phyloP scores from a whole-genome alignment of 2,888 invertebrate species.

The Acleris laterana region DNA sequence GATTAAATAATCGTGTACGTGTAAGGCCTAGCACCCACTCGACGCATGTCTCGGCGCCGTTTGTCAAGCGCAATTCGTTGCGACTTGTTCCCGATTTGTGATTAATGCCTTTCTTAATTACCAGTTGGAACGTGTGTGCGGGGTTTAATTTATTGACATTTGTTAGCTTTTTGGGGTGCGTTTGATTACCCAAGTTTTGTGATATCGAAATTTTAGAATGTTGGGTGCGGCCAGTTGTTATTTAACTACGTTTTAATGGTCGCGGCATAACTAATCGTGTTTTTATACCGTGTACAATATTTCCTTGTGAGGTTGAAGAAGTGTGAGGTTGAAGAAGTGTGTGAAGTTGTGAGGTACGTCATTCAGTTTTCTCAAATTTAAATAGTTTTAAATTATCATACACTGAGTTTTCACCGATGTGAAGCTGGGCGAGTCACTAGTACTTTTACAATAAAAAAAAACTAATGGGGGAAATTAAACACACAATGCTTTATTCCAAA shows the following conservation, averaged over 20 bases:
- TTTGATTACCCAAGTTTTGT: constrained; percentile 50
- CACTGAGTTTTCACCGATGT: too few species aligned
- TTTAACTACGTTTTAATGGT: constrained; percentile 14
- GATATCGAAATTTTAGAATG: constrained; percentile 39
- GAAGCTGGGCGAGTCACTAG: too few species aligned
- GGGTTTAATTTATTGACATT: constrained; percentile 79
- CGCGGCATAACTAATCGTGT: neutral
- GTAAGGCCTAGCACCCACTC: constrained; percentile 62
- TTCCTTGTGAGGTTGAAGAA: too few species aligned
- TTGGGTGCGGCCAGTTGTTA: constrained; percentile 15
- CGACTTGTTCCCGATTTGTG: constrained; percentile 71
- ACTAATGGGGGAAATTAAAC: too few species aligned
- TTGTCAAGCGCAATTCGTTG: constrained; percentile 69
- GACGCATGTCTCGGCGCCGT: constrained; percentile 73
- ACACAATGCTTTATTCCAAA: too few species aligned
- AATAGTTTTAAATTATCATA: too few species aligned
- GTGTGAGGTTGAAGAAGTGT: too few species aligned
- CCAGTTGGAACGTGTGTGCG: constrained; percentile 66
- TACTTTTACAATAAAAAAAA: too few species aligned
- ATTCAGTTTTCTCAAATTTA: too few species aligned
- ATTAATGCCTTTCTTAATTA: constrained; percentile 84
- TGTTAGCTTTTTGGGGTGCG: constrained; percentile 57
- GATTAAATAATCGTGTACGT: neutral
- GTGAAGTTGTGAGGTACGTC: too few species aligned
- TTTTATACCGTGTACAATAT: too few species aligned